Evolutionary conservation across 2,888 invertebrate species (phyloP).

Genomic region (Strigamia crassipes): DNA sequence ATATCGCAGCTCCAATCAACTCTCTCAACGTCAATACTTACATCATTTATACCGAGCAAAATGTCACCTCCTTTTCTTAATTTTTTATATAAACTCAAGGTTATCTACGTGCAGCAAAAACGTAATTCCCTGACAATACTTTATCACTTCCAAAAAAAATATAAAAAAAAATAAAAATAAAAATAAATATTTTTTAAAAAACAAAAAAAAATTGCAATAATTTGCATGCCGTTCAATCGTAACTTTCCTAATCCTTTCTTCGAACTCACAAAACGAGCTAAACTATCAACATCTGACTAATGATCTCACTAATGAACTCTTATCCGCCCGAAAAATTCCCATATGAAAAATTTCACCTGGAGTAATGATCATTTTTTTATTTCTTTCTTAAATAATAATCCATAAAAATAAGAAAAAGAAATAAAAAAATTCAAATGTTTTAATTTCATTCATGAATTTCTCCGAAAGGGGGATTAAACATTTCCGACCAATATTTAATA

Average conservation of each 20-base stretch:
- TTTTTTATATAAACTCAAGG: constrained; percentile 10
- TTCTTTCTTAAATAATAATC: neutral
- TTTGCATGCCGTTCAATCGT: neutral
- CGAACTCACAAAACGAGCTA: neutral
- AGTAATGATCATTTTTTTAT: neutral
- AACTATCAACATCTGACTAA: neutral
- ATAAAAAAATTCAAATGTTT: neutral
- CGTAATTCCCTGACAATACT: neutral
- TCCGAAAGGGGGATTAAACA: neutral
- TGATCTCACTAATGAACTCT: neutral
- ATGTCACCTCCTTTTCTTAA: neutral
- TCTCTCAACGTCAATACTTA: neutral
- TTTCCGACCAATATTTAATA: neutral
- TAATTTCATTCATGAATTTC: no score
- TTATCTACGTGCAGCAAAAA: neutral
- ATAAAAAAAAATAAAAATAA: no score
- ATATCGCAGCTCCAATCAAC: constrained; percentile 34
- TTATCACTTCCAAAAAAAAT: neutral
- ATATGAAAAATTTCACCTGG: neutral
- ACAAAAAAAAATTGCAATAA: neutral
- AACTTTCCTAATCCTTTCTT: neutral
- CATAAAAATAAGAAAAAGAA: no score
- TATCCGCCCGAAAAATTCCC: constrained; percentile 1
- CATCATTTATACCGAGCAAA: constrained; percentile 12
- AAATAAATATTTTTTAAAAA: no score